Conservation (phyloP, 2,888 invertebrate species). For the Chaetogeoica ovagalla region DNA sequence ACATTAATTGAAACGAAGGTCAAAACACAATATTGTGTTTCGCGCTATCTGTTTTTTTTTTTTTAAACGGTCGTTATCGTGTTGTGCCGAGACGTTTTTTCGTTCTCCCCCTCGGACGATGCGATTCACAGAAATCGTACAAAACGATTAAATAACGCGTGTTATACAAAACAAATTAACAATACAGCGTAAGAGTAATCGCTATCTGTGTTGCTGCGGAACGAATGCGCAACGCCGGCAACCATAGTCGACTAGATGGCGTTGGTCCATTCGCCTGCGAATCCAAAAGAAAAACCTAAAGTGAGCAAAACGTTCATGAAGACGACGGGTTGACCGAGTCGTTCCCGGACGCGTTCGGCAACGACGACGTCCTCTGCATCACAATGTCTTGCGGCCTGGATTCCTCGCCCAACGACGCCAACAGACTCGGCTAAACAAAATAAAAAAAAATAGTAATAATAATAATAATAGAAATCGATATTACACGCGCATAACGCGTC, state of each 20-base stretch:
- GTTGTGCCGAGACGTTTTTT: no score
- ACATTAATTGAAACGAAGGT: no score
- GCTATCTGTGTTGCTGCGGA: not conserved
- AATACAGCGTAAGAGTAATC: no score
- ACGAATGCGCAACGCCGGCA: not conserved
- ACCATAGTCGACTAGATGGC: slow-evolving; percentile 6
- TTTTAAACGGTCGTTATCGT: no score
- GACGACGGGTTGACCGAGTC: slow-evolving; percentile 49
- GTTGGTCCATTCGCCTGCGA: not conserved
- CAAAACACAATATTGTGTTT: no score
- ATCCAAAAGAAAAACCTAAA: not conserved
- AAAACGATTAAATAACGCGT: no score
- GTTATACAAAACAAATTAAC: no score
- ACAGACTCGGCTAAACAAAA: slow-evolving; percentile 25
- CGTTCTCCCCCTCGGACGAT: no score
- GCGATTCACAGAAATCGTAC: no score
- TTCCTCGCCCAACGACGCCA: slow-evolving; percentile 33
- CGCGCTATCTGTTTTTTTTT: no score
- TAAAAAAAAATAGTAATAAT: no score
- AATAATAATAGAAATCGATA: no score
- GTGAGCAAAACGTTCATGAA: slow-evolving; percentile 44
- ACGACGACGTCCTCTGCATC: slow-evolving; percentile 47
- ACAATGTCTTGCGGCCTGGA: slow-evolving; percentile 30
- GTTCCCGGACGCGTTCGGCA: slow-evolving; percentile 40
- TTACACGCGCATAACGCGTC: not conserved